These are phyloP conservation scores for Cacoxenus indagator DNA, from an alignment of 2,888 invertebrate species.

Conservation along the genomic window DNA sequence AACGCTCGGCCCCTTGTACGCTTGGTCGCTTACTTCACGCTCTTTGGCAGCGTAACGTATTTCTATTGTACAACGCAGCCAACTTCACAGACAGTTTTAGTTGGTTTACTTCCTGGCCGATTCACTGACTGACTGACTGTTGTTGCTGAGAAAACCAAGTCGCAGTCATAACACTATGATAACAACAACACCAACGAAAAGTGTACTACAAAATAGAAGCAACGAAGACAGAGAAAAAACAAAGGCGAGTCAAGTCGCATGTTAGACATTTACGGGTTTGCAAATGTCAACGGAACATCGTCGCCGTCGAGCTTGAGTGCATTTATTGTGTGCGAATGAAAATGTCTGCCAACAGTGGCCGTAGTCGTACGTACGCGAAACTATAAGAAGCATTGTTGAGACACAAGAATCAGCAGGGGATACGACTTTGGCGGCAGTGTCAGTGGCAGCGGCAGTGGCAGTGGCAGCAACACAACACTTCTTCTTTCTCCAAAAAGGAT, in stretches of 20 bases:
- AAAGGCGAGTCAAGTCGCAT: conserved; percentile 20
- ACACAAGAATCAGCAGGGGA: not conserved
- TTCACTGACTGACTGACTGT: not conserved
- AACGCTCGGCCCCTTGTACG: not conserved
- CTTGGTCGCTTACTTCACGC: not conserved
- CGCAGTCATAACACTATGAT: too few species aligned
- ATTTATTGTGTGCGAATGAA: conserved; percentile 10
- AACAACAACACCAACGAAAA: not conserved
- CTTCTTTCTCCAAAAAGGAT: not conserved
- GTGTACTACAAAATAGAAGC: not conserved
- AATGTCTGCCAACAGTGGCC: not conserved
- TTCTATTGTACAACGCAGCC: too few species aligned
- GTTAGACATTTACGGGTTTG: conserved; percentile 37
- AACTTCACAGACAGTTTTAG: conserved; percentile 8
- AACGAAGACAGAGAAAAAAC: not conserved
- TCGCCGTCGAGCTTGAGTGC: conserved; percentile 11
- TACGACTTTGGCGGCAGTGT: not conserved
- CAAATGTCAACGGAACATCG: conserved; percentile 22
- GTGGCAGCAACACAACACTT: not conserved
- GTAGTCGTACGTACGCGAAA: too few species aligned
- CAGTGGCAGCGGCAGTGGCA: not conserved
- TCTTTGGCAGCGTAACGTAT: too few species aligned
- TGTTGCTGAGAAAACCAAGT: not conserved
- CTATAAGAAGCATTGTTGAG: too few species aligned
- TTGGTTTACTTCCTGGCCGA: not conserved